A percentile compares a stretch with the other conserved stretches of the same genome.
Evolutionary conservation across 2,888 invertebrate genomes (phyloP).

Genomic region (Diplolepis rosae): DNA sequence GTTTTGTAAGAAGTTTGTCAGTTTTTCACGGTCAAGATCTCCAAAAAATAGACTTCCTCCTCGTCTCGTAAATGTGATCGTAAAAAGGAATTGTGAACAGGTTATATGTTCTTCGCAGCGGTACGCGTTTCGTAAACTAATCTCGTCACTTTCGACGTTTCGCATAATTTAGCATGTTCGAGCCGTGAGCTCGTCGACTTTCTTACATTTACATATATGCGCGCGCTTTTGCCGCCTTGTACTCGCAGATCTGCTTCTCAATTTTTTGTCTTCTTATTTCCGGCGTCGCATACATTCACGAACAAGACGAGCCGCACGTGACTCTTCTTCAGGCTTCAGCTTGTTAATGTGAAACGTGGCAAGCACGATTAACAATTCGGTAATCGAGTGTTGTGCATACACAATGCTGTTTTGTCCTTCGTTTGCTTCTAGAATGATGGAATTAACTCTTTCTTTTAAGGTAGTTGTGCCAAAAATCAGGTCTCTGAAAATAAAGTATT

Average conservation of each 20-base stretch:
- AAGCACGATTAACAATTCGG: constrained; percentile 14
- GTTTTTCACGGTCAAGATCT: constrained; percentile 11
- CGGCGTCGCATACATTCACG: constrained; percentile 34
- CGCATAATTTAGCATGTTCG: constrained; percentile 43
- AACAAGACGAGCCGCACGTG: constrained; percentile 40
- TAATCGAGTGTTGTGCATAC: not conserved
- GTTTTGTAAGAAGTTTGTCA: not conserved
- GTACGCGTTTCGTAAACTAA: constrained; percentile 44
- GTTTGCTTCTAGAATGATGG: not conserved
- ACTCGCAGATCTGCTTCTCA: constrained; percentile 34
- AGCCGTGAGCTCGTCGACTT: constrained; percentile 34
- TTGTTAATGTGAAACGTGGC: constrained; percentile 10
- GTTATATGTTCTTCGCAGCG: not conserved
- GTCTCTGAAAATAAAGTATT: no score
- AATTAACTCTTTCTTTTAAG: not conserved
- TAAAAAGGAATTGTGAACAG: not conserved
- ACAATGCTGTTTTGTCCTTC: not conserved
- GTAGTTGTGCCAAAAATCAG: no score
- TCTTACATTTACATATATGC: constrained; percentile 41
- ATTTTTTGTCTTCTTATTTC: constrained; percentile 35
- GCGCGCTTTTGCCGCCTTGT: constrained; percentile 31
- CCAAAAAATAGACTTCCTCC: not conserved
- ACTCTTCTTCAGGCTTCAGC: constrained; percentile 21
- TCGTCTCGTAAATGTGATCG: not conserved
- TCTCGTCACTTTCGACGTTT: constrained; percentile 47